Evolutionary conservation across 2,113 vertebrate genomes (phyloP), one percentile per base, ranked within the genome.

Genomic region (Gyps fulvus): DNA sequence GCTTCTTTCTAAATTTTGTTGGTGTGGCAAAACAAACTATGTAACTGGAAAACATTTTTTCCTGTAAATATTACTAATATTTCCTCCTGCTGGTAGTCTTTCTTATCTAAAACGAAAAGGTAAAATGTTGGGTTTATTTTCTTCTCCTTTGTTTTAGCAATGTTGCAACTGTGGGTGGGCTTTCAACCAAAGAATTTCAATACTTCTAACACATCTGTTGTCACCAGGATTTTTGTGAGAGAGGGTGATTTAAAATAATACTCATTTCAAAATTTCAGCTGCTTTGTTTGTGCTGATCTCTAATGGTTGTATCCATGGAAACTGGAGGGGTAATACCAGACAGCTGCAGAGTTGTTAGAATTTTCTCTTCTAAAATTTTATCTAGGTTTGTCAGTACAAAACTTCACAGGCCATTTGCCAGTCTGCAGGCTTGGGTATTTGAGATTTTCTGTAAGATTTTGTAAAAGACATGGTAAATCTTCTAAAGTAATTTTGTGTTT

Each of bases 251-350:
- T 87, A 89, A 95, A 87, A 92, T 79, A 89, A 78, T 43, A 40
- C 47, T 80, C 7, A 57, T 94, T 96, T 94, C 78, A 93, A 93
- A 90, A 91, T 83, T 81, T 95, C 81, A 79, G 11, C 88, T 94
- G 43, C 77, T 83, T 86, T 74, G n/a, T 90, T 94, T 95, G 50
- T 89, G 70, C 78, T 65, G 76, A 87, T 86, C 76, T 86, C 76
- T 70, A 77, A 32, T 94, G 89, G 88, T 76, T 91, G 78, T 97
- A 94, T 95, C 97, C 95, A 97, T 96, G 97, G 98, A 96, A 97
- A 98, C 96, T 90, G 72, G 69, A 83, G 36, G 58, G 67, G 40
- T 81, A 82, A 89, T 92, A 62, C 72, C 89, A 97, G 83, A 47
- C 50, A 90, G 87, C 78, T 94, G 90, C 93, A 80, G 66, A 89